Evolutionary conservation across 53 echinoderm and acorn worm genomes (phyloP).

Genomic region (Henricia sp.): DNA sequence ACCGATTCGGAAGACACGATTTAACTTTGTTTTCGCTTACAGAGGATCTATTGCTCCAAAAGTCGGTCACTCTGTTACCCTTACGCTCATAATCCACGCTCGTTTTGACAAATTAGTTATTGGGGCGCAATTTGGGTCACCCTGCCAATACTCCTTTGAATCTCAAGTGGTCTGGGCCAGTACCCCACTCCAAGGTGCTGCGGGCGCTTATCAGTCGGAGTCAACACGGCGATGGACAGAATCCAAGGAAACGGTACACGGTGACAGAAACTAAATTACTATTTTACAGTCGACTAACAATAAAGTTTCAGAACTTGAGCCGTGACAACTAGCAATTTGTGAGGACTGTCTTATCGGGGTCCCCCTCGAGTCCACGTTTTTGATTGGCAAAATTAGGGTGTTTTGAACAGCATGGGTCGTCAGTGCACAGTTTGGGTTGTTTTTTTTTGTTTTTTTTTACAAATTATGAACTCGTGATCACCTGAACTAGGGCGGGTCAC

Average conservation of each 20-base stretch:
- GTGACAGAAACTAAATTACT: too few species aligned
- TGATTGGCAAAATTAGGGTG: conserved; percentile 3
- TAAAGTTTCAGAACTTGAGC: background rate
- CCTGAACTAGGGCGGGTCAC: too few species aligned
- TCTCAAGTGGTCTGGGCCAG: background rate
- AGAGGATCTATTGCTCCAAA: background rate
- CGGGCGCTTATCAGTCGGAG: background rate
- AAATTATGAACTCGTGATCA: too few species aligned
- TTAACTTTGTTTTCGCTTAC: too few species aligned
- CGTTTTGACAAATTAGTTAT: background rate
- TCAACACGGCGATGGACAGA: too few species aligned
- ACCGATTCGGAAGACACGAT: too few species aligned
- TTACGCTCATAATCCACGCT: background rate
- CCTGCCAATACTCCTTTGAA: background rate
- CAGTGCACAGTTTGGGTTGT: background rate
- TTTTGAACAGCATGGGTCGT: conserved; percentile 11
- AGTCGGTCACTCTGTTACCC: conserved; percentile 20
- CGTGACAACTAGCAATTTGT: background rate
- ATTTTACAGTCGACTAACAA: background rate
- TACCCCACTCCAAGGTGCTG: background rate
- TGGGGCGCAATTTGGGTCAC: background rate
- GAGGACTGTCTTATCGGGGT: background rate
- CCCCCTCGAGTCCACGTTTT: background rate
- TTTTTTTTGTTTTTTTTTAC: background rate
- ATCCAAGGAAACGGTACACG: too few species aligned